A percentile compares a stretch with the other conserved stretches of the same genome.
These are phyloP conservation scores for Sylvilagus floridanus DNA, from an alignment of 2,797 vertebrate species.

Conservation along the genomic window DNA sequence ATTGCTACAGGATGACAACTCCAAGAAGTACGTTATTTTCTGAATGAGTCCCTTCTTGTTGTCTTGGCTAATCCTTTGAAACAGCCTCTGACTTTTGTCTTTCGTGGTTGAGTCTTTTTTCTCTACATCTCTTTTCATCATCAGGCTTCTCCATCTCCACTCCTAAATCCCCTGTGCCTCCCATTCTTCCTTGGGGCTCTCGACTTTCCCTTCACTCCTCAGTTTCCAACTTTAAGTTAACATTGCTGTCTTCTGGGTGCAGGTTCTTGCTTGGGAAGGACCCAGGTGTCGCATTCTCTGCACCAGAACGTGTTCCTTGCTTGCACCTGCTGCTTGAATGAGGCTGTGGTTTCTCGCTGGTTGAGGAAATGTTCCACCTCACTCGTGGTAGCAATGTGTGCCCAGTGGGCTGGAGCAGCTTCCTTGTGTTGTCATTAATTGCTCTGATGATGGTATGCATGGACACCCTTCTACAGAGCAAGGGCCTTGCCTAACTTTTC, in stretches of 20 bases:
- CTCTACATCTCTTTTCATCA: not conserved
- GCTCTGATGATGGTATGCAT: not conserved
- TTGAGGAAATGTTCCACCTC: not conserved
- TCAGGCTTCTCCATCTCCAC: not conserved
- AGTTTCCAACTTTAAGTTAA: not conserved
- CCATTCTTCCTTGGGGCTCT: not conserved
- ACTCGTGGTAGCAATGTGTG: not conserved
- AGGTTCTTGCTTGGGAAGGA: not conserved
- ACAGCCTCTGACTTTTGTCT: not conserved
- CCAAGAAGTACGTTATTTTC: not conserved
- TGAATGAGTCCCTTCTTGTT: not conserved
- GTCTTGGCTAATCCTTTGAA: not conserved
- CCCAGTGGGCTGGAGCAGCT: too few species aligned
- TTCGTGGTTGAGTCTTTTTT: not conserved
- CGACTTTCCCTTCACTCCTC: not conserved
- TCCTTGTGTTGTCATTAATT: not conserved
- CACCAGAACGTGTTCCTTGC: not conserved
- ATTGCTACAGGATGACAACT: not conserved
- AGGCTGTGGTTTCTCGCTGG: not conserved
- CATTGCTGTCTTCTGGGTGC: accelerated
- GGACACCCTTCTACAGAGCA: not conserved
- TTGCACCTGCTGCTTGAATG: not conserved
- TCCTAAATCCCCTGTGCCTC: accelerated
- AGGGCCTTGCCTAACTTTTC: not conserved
- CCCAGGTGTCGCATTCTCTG: not conserved